Evolutionary conservation across 1,140 invertebrate species (phyloP).

Genomic region (Heterodera carotae): DNA sequence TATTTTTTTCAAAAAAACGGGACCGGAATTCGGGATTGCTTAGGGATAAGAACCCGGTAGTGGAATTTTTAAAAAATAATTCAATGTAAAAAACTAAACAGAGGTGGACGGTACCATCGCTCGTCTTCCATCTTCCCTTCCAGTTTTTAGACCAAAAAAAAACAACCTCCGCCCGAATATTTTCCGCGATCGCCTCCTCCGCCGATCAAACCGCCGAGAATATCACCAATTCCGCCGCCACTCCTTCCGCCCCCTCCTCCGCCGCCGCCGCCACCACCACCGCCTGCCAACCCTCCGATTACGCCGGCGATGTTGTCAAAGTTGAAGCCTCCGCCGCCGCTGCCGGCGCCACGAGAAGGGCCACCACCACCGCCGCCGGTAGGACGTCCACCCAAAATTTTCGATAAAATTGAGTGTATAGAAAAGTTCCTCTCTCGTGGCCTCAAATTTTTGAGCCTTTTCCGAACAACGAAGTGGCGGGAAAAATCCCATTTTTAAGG

Average conservation of each 20-base stretch:
- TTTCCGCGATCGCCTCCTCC: conserved; percentile 54
- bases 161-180: conserved; percentile 48
- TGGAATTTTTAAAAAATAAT: too few species aligned
- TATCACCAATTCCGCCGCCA: conserved; percentile 42
- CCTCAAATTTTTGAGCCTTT: too few species aligned
- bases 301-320: conserved; percentile 43
- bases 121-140: too few species aligned
- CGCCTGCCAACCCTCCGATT: conserved; percentile 38
- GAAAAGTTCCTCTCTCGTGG: too few species aligned
- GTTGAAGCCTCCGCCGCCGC: conserved; percentile 39
- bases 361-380: conserved; percentile 33
- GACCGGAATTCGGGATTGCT: too few species aligned
- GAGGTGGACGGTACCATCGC: too few species aligned
- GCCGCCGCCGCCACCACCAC: conserved; percentile 27
- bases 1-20: conserved; percentile 15
- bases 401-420: too few species aligned
- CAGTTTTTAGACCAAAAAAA: too few species aligned
- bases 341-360: conserved; percentile 35
- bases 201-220: conserved; percentile 48
- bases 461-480: too few species aligned
- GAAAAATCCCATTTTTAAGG: too few species aligned
- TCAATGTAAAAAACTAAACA: too few species aligned
- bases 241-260: not conserved
- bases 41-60: too few species aligned
- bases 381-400: not conserved